phyloP scores from a whole-genome alignment of 2,888 invertebrate genomes.

The Nomada hirtipes region DNA sequence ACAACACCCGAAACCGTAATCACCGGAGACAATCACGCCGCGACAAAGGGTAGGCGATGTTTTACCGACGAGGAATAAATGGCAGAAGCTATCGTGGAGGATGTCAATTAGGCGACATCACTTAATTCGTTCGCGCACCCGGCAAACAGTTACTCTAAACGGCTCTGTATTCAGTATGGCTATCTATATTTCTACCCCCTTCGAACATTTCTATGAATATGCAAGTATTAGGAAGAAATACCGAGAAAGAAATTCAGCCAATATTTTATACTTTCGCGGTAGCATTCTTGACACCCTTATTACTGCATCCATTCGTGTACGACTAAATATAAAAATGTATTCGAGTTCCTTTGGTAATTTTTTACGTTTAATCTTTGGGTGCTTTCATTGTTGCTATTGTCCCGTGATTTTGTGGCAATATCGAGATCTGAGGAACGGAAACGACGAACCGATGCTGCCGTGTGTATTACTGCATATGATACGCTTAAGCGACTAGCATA shows the following conservation, averaged over 20 bases:
- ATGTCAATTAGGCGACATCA: conserved; percentile 66
- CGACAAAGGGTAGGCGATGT: conserved; percentile 69
- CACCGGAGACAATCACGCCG: conserved; percentile 76
- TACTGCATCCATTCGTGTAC: too few species aligned
- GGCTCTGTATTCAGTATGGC: background rate
- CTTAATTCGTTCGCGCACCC: conserved; percentile 25
- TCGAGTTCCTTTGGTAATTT: too few species aligned
- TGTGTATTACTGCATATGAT: conserved; percentile 56
- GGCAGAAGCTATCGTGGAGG: conserved; percentile 60
- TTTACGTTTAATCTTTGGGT: too few species aligned
- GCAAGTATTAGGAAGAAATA: too few species aligned
- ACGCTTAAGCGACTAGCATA: conserved; percentile 36
- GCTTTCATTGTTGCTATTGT: too few species aligned
- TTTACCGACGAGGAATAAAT: conserved; percentile 62
- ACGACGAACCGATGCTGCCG: conserved; percentile 40
- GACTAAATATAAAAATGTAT: too few species aligned
- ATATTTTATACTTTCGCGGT: too few species aligned
- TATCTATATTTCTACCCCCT: conserved; percentile 18
- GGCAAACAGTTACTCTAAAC: too few species aligned
- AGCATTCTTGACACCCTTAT: too few species aligned
- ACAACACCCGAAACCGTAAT: conserved; percentile 81
- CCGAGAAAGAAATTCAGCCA: too few species aligned
- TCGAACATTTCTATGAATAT: too few species aligned
- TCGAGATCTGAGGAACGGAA: background rate
- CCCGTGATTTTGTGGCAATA: conserved; percentile 17